Evolutionary conservation across 2,113 vertebrate species (phyloP).

Genomic region (Leptosomus discolor): DNA sequence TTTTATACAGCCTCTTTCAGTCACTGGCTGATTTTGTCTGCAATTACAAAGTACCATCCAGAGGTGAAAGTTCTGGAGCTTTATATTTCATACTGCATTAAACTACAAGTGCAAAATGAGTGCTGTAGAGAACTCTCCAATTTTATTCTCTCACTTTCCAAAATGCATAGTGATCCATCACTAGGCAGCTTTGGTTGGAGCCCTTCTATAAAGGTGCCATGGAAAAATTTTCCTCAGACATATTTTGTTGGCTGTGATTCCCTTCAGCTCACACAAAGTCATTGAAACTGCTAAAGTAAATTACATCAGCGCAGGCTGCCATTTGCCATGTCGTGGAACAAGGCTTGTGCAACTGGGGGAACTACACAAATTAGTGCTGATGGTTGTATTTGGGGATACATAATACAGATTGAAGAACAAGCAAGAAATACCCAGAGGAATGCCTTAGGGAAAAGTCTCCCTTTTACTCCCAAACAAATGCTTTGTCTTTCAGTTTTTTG

Average conservation of each 20-base stretch:
- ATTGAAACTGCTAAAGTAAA: neutral
- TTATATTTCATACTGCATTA: conserved; percentile 22
- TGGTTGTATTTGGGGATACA: neutral
- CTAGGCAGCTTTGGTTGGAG: neutral
- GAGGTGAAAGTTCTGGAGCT: conserved; percentile 40
- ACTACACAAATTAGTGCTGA: neutral
- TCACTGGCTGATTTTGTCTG: neutral
- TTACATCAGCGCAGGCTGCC: neutral
- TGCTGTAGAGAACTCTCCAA: neutral
- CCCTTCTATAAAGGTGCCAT: neutral
- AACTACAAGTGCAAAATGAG: neutral
- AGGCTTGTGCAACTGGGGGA: neutral
- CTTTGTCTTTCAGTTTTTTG: conserved; percentile 35
- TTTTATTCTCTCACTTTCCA: neutral
- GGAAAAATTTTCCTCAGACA: conserved; percentile 37
- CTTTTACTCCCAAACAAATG: neutral
- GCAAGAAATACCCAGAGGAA: neutral
- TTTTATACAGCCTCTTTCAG: neutral
- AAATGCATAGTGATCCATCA: neutral
- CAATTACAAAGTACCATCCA: neutral
- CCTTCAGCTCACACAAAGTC: neutral
- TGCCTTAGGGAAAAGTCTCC: neutral
- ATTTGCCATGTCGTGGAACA: neutral
- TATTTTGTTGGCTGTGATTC: neutral
- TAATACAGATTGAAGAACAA: neutral